Base-by-base conservation (phyloP, 1,140 invertebrate genomes). In the Proctacanthus coquilletti region DNA sequence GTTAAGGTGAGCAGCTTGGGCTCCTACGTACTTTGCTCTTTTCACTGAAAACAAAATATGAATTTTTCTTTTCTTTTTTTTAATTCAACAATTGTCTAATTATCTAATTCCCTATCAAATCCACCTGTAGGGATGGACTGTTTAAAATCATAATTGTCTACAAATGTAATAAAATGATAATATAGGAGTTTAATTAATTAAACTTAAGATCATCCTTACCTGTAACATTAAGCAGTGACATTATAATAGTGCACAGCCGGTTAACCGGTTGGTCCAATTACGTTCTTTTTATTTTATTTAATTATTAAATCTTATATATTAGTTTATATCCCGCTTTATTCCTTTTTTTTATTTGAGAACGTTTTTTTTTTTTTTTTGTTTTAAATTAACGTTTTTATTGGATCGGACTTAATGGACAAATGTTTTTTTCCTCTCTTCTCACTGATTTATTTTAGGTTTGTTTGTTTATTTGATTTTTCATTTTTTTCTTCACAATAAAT, bases 1-100 rank as follows among this genome's bases (percentile, higher is more conserved):
- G 66, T 83, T 85, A 64, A 80, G 80, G 66, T 86, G 81, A 52
- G 71, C 68, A 56, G 74, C 80, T 82, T 30, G 34, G 13, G 20
- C 25, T 6, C 39, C 39, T 11, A 36, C 18, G 25, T 30, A 36
- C 36, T 41, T 41, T n/a, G 39, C 39, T 17, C 39, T 14, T 41
- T 41, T 41, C 8, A 41, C 39, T 41, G 39, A 5, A 32, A 32
- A 32, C 5, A 13, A 6, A 32, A 5, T 13, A 32, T 25, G n/a
- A 25, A 25, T 25, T 8, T 25, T 25, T 25, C 23, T n/a, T 6
- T 8, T 8, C n/a, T 25, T 25, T 25, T 8, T 25, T 6, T 25
- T 25, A 25, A 8, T 8, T 25, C 6, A 8, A 25, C n/a, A 25
- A 25, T 25, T 8, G 23, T 25, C 6, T 25, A 25, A 25, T 25